phyloP scores from a whole-genome alignment of 2,113 vertebrate genomes.

The Jaculus jaculus region DNA sequence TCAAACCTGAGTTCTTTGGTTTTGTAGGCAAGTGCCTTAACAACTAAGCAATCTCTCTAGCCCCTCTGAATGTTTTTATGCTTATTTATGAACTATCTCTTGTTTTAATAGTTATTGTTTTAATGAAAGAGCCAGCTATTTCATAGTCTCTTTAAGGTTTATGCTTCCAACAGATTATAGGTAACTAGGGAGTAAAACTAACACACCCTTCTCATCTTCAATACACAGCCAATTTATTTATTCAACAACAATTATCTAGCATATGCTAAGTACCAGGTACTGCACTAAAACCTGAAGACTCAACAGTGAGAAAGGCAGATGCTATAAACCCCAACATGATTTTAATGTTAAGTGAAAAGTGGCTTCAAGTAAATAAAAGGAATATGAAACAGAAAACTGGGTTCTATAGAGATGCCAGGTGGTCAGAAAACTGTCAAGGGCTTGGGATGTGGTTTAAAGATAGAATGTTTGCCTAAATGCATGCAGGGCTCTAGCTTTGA shows the following conservation, averaged over 20 bases:
- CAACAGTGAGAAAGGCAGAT: not conserved
- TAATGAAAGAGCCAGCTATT: slow-evolving; percentile 12
- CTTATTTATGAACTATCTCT: not conserved
- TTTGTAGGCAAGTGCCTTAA: too few species aligned
- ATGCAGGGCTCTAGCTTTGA: not conserved
- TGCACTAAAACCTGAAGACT: not conserved
- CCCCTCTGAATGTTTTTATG: too few species aligned
- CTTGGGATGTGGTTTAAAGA: not conserved
- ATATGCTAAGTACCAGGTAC: not conserved
- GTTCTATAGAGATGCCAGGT: not conserved
- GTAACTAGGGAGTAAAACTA: not conserved
- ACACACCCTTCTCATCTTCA: not conserved
- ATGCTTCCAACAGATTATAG: not conserved
- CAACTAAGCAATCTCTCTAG: too few species aligned
- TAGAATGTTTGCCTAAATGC: not conserved
- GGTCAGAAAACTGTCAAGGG: not conserved
- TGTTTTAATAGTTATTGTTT: not conserved
- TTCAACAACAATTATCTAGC: not conserved
- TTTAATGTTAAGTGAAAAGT: slow-evolving; percentile 1
- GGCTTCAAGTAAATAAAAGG: slow-evolving; percentile 9
- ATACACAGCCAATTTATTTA: not conserved
- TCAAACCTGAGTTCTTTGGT: too few species aligned
- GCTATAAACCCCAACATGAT: not conserved
- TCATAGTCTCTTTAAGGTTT: not conserved
- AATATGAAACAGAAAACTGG: not conserved